A percentile compares a stretch with the other conserved stretches of the same genome.
Evolutionary conservation across 1,140 invertebrate genomes (phyloP).

Genomic region (Globodera ellingtonae): DNA sequence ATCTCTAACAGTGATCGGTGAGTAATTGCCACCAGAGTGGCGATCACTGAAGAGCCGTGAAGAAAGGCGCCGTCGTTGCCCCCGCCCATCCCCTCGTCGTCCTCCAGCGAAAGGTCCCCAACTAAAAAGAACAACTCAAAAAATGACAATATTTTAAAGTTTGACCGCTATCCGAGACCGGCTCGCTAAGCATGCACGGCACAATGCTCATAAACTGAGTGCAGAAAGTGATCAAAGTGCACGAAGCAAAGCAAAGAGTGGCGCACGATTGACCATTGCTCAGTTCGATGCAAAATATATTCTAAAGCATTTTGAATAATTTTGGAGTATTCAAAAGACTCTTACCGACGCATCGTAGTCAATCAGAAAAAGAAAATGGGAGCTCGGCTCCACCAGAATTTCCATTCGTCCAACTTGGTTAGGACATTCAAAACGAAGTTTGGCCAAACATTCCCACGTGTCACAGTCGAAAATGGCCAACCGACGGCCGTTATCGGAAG

Average conservation of each 20-base stretch:
- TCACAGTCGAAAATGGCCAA: conserved; percentile 46
- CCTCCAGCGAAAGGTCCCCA: conserved; percentile 40
- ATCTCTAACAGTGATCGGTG: conserved; percentile 44
- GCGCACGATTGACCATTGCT: conserved; percentile 20
- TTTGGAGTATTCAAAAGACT: conserved; percentile 5
- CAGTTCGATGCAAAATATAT: conserved; percentile 45
- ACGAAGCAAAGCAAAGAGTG: conserved; percentile 41
- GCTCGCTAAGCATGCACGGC: conserved; percentile 22
- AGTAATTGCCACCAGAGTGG: conserved; percentile 41
- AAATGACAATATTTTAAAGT: neutral
- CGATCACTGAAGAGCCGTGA: conserved; percentile 1
- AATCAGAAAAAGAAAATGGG: conserved; percentile 38
- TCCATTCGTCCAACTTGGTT: conserved; percentile 34
- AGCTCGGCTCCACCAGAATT: conserved; percentile 32
- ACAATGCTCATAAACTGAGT: conserved; percentile 38
- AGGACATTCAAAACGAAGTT: conserved; percentile 41
- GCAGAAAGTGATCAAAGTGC: conserved; percentile 39
- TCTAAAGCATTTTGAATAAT: conserved; percentile 21
- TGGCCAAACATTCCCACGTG: conserved; percentile 43
- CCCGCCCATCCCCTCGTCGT: conserved; percentile 23
- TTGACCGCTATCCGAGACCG: neutral
- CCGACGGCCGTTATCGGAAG: conserved; percentile 43
- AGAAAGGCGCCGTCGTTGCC: neutral
- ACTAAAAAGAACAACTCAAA: conserved; percentile 2
- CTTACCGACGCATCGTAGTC: conserved; percentile 42